Conservation (phyloP, 2,797 vertebrate species). For the Danio choprae region DNA sequence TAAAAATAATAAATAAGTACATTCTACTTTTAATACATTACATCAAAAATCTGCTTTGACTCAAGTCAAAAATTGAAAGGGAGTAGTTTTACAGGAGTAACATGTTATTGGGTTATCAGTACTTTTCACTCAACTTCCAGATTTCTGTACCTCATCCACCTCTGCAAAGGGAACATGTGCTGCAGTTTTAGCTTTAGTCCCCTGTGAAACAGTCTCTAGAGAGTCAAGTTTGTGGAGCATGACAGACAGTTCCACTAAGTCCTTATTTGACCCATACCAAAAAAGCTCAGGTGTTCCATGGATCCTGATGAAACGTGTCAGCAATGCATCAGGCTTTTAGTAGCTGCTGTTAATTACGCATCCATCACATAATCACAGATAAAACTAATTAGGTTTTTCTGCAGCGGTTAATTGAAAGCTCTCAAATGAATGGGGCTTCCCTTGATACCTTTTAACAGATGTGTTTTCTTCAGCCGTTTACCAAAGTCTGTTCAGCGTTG, state of each 20-base stretch:
- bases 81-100: too few relatives aligned
- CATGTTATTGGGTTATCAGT: too few relatives aligned
- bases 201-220: background rate
- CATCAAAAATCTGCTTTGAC: too few relatives aligned
- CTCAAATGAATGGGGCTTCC: slow-evolving; percentile 12
- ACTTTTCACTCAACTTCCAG: too few relatives aligned
- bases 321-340: slow-evolving; percentile 3
- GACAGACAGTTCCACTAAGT: slow-evolving; percentile 23
- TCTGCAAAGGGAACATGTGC: background rate
- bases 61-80: too few relatives aligned
- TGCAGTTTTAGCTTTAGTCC: background rate
- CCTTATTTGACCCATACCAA: slow-evolving; percentile 12
- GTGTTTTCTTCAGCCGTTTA: slow-evolving; percentile 26
- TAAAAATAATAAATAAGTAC: too few relatives aligned
- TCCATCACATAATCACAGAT: slow-evolving; percentile 12
- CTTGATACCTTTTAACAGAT: slow-evolving; percentile 22
- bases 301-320: background rate
- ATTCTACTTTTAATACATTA: too few relatives aligned
- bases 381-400: background rate
- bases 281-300: background rate
- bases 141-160: too few relatives aligned
- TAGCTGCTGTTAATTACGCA: slow-evolving; percentile 9
- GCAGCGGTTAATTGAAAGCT: slow-evolving; percentile 20
- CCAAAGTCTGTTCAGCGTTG: background rate
- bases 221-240: slow-evolving; percentile 16